Conservation (phyloP, 2,113 vertebrate species). For the Microcebus murinus region DNA sequence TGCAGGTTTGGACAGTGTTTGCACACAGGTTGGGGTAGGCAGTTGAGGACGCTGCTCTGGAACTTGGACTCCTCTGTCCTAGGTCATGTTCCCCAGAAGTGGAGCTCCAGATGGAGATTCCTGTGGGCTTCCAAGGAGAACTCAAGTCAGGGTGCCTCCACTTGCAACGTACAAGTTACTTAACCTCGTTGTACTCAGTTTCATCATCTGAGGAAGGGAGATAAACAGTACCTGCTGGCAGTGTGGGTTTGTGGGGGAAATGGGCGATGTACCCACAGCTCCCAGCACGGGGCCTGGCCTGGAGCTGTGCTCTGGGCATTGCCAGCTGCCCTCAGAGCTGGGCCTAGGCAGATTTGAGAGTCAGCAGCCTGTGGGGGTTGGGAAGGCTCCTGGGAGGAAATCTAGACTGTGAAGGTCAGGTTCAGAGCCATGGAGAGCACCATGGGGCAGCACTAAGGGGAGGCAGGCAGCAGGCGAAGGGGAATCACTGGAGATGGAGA, state of each 20-base stretch:
- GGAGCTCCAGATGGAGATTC: background rate
- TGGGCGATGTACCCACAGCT: background rate
- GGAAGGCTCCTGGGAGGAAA: background rate
- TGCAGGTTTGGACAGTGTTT: background rate
- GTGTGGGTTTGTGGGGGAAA: fast-evolving
- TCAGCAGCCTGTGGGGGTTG: background rate
- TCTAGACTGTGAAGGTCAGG: background rate
- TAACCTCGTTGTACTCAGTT: background rate
- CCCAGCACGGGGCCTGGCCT: background rate
- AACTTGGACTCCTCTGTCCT: background rate
- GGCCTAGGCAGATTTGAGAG: background rate
- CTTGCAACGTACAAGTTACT: background rate
- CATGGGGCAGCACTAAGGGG: background rate
- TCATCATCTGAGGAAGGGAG: background rate
- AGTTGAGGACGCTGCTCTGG: background rate
- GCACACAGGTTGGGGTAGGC: background rate
- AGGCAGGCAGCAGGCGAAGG: background rate
- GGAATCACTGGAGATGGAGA: background rate
- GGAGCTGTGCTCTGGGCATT: fast-evolving
- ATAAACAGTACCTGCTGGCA: background rate
- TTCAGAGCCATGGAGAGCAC: background rate
- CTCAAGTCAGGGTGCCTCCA: background rate
- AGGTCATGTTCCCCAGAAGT: background rate
- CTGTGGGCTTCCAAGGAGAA: background rate
- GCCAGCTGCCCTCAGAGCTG: background rate